Percentiles rank a stretch among this genome's conserved stretches.
Evolutionary conservation across 2,797 vertebrate genomes (phyloP).

Genomic region (Alcedo quadribrachys): DNA sequence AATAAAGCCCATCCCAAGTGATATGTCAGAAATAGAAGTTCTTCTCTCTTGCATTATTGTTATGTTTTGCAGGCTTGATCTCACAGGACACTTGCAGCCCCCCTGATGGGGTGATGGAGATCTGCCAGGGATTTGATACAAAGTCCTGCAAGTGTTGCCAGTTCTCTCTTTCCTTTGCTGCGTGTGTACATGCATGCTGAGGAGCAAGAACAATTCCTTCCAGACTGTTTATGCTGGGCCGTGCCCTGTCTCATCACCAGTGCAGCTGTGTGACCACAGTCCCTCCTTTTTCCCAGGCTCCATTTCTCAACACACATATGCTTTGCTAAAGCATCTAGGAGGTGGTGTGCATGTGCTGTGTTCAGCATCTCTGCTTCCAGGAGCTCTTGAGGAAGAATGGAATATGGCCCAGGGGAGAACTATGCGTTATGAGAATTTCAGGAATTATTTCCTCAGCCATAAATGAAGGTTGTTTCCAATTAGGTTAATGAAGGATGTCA

Average conservation of each 20-base stretch:
- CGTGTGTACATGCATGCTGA: not conserved
- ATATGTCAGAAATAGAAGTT: conserved; percentile 5
- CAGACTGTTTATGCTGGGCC: not conserved
- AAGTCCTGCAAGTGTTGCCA: not conserved
- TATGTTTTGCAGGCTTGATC: conserved; percentile 1
- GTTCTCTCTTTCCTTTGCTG: conserved; percentile 1
- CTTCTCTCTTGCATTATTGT: not conserved
- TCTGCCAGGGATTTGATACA: not conserved
- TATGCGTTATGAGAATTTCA: not conserved
- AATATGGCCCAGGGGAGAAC: not conserved
- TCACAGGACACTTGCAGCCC: conserved; percentile 2
- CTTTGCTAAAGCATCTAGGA: not conserved
- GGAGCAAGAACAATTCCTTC: not conserved
- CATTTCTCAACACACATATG: not conserved
- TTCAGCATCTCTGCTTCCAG: not conserved
- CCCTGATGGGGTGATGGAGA: conserved; percentile 5
- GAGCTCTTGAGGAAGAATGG: not conserved
- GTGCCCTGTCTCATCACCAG: not conserved
- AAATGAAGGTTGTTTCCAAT: conserved; percentile 13
- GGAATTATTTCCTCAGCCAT: not conserved
- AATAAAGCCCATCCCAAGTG: not conserved
- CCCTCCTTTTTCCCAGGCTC: not conserved
- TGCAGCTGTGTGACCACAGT: conserved; percentile 8
- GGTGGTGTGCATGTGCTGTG: not conserved
- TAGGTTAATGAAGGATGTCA: not conserved